phyloP scores from a whole-genome alignment of 2,888 invertebrate species.

The Tinea pellionella region DNA sequence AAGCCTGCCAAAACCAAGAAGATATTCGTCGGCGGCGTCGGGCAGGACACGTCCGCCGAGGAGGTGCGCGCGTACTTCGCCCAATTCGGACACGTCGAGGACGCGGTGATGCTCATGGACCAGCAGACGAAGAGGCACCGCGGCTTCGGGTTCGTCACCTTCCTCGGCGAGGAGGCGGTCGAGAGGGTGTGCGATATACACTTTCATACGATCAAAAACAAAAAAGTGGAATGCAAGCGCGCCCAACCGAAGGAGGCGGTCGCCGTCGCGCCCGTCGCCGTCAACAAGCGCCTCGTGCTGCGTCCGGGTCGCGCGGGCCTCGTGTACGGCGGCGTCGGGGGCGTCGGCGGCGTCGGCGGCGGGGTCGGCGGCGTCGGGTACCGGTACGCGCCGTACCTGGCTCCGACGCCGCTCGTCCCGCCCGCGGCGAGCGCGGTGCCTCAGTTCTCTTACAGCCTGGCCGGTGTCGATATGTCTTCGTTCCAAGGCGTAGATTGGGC shows the following conservation, averaged over 20 bases:
- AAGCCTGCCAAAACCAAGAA: slow-evolving; percentile 91
- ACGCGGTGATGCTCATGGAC: slow-evolving; percentile 94
- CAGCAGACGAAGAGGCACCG: slow-evolving; percentile 92
- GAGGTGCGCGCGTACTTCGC: slow-evolving; percentile 92
- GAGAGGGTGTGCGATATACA: slow-evolving; percentile 94
- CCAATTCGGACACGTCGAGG: slow-evolving; percentile 90
- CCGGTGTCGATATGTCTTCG: slow-evolving; percentile 92
- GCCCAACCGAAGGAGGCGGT: slow-evolving; percentile 90
- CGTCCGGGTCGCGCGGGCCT: slow-evolving; percentile 73
- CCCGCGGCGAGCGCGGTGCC: slow-evolving; percentile 71
- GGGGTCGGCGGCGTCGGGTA: slow-evolving; percentile 46
- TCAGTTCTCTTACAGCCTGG: slow-evolving; percentile 81
- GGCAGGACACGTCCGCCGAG: slow-evolving; percentile 91
- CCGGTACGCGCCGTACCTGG: slow-evolving; percentile 66
- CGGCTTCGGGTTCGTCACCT: slow-evolving; percentile 92
- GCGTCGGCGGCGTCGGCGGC: slow-evolving; percentile 41
- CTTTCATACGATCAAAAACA: slow-evolving; percentile 92
- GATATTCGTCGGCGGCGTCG: slow-evolving; percentile 92
- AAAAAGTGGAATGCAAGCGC: slow-evolving; percentile 90
- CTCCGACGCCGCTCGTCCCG: slow-evolving; percentile 53
- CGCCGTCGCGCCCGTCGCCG: slow-evolving; percentile 75
- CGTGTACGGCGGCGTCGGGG: slow-evolving; percentile 45
- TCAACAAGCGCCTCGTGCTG: slow-evolving; percentile 78
- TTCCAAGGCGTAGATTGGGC: slow-evolving; percentile 94
- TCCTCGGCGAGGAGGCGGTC: slow-evolving; percentile 91